Percentiles rank a stretch among this genome's conserved stretches.
phyloP scores from a whole-genome alignment of 1,140 invertebrate species.

The Patella vulgata region DNA sequence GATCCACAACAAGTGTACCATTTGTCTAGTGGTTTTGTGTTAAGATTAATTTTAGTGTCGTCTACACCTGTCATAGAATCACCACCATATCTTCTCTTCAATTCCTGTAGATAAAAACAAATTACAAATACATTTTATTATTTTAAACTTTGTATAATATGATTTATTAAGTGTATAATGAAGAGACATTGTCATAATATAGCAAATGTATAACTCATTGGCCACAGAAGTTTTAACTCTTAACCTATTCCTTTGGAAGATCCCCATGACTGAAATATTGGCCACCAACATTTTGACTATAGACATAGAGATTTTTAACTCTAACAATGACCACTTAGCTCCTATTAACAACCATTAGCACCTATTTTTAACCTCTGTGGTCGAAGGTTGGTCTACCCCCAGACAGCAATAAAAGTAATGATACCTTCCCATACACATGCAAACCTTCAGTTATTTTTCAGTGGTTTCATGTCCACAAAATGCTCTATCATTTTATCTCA shows the following conservation, averaged over 20 bases:
- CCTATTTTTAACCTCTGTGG: no score
- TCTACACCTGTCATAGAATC: slow-evolving; percentile 35
- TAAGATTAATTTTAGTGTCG: slow-evolving; percentile 41
- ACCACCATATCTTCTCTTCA: slow-evolving; percentile 53
- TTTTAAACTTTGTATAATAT: neutral
- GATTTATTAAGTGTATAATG: neutral
- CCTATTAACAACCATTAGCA: no score
- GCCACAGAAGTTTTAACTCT: neutral
- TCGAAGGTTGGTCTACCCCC: no score
- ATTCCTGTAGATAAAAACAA: slow-evolving; percentile 47
- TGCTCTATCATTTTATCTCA: no score
- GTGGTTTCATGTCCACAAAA: no score
- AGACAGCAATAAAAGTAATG: no score
- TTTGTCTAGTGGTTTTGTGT: slow-evolving; percentile 42
- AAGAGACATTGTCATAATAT: neutral
- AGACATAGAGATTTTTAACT: neutral
- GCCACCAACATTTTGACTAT: neutral
- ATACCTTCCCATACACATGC: no score
- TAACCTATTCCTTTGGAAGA: no score
- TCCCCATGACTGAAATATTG: neutral
- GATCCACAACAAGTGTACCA: no score
- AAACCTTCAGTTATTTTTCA: no score
- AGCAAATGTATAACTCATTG: neutral
- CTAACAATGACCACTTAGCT: neutral
- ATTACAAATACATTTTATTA: neutral